These are phyloP conservation scores for Archips crataeganus DNA, from an alignment of 2,888 invertebrate genomes.

Conservation along the genomic window DNA sequence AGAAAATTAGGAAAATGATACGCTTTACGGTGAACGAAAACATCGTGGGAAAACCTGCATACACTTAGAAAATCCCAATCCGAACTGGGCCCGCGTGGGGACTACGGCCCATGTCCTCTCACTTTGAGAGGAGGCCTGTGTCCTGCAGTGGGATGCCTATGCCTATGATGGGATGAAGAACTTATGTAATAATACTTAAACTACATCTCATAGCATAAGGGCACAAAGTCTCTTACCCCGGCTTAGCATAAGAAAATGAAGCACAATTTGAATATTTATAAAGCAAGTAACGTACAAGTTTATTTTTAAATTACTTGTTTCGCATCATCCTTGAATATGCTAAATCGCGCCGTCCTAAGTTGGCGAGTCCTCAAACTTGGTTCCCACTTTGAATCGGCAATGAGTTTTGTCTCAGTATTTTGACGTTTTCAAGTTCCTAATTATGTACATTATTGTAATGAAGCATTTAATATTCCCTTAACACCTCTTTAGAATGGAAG, in stretches of 20 bases:
- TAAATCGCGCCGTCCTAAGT: constrained; percentile 32
- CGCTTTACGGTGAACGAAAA: too few species aligned
- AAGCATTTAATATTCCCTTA: constrained; percentile 17
- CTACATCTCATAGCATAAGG: background rate
- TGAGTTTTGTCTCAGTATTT: constrained; percentile 39
- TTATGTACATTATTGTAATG: constrained; percentile 38
- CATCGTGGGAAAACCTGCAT: too few species aligned
- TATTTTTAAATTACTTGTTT: constrained; percentile 38
- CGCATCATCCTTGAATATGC: constrained; percentile 39
- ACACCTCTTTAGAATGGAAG: constrained; percentile 4
- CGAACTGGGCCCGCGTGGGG: too few species aligned
- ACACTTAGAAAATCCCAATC: too few species aligned
- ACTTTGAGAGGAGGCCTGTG: too few species aligned
- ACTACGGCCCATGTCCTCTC: too few species aligned
- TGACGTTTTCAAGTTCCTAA: constrained; percentile 35
- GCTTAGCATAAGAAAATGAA: constrained; percentile 14
- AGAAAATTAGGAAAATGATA: too few species aligned
- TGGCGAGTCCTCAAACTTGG: constrained; percentile 39
- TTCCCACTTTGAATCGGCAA: constrained; percentile 35
- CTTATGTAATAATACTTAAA: background rate
- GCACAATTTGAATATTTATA: constrained; percentile 24
- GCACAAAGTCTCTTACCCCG: background rate
- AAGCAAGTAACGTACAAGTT: constrained; percentile 28
- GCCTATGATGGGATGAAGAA: too few species aligned
- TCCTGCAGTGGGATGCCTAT: too few species aligned